Conservation (phyloP, 2,797 vertebrate species). For the Picus viridis region DNA sequence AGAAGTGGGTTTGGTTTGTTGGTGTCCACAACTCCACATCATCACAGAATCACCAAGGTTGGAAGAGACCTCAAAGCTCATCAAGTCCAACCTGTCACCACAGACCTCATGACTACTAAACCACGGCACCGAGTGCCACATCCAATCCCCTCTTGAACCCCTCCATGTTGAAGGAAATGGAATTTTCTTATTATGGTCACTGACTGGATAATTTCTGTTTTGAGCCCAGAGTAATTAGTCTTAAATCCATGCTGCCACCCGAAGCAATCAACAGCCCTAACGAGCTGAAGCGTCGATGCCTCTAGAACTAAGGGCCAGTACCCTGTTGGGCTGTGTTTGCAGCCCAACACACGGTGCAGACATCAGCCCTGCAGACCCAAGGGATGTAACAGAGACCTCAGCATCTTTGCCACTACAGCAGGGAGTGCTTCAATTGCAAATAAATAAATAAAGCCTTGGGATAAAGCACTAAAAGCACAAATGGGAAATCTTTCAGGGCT, state of each 20-base stretch:
- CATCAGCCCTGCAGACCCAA: background rate
- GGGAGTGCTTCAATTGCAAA: background rate
- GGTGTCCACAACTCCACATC: too few relatives aligned
- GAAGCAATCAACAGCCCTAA: background rate
- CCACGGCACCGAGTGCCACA: too few relatives aligned
- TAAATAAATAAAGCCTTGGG: background rate
- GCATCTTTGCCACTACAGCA: background rate
- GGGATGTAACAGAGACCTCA: background rate
- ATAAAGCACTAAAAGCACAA: background rate
- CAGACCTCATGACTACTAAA: too few relatives aligned
- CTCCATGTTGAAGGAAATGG: too few relatives aligned
- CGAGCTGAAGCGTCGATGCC: background rate
- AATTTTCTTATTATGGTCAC: background rate
- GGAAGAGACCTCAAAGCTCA: too few relatives aligned
- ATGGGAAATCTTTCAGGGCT: background rate
- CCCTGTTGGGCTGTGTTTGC: background rate
- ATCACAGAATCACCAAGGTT: too few relatives aligned
- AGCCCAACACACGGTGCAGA: background rate
- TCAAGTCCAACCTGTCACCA: too few relatives aligned
- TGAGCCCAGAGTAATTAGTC: background rate
- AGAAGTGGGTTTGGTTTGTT: too few relatives aligned
- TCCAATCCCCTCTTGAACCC: too few relatives aligned
- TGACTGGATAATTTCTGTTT: background rate
- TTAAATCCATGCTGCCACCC: background rate
- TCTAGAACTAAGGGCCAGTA: background rate